A percentile compares a stretch with the other conserved stretches of the same genome.
Conservation (phyloP, 1,140 invertebrate species). For the Drosophila burlai region DNA sequence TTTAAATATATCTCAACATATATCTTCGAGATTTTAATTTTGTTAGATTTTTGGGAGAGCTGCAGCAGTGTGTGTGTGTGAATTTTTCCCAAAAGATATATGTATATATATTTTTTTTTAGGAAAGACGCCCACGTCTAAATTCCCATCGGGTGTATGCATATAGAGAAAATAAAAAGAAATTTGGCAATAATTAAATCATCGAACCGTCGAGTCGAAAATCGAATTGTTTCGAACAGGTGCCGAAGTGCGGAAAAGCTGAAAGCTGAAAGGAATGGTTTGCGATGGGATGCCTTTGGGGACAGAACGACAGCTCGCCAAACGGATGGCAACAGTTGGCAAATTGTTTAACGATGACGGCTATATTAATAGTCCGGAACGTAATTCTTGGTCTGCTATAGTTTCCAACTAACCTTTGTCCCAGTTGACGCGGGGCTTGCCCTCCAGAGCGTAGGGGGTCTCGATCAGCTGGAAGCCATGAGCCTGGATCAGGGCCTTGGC, state of each 20-base stretch:
- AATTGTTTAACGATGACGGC: slow-evolving; percentile 42
- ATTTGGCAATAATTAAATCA: slow-evolving; percentile 76
- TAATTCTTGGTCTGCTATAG: background rate
- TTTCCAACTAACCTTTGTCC: slow-evolving; percentile 90
- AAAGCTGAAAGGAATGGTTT: slow-evolving; percentile 32
- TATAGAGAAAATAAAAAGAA: slow-evolving; percentile 50
- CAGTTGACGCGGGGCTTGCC: slow-evolving; percentile 95
- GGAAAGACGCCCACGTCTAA: slow-evolving; percentile 60
- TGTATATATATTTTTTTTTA: slow-evolving; percentile 32
- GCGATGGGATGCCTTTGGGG: slow-evolving; percentile 17
- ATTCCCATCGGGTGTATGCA: slow-evolving; percentile 16
- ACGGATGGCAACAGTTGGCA: slow-evolving; percentile 72
- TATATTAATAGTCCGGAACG: slow-evolving; percentile 36
- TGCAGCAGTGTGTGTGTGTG: slow-evolving; percentile 17
- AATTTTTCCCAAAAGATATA: slow-evolving; percentile 31
- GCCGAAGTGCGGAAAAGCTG: slow-evolving; percentile 52
- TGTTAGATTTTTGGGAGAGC: slow-evolving; percentile 19
- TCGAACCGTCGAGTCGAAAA: slow-evolving; percentile 67
- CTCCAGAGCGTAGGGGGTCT: slow-evolving; percentile 94
- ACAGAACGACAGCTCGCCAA: slow-evolving; percentile 45
- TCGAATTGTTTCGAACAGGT: slow-evolving; percentile 81
- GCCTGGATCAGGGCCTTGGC: slow-evolving; percentile 91
- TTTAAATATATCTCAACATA: slow-evolving; percentile 19
- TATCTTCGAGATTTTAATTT: slow-evolving; percentile 51
- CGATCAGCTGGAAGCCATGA: slow-evolving; percentile 91